phyloP scores from a whole-genome alignment of 2,888 invertebrate species.

The Hypselothyrea guttata region DNA sequence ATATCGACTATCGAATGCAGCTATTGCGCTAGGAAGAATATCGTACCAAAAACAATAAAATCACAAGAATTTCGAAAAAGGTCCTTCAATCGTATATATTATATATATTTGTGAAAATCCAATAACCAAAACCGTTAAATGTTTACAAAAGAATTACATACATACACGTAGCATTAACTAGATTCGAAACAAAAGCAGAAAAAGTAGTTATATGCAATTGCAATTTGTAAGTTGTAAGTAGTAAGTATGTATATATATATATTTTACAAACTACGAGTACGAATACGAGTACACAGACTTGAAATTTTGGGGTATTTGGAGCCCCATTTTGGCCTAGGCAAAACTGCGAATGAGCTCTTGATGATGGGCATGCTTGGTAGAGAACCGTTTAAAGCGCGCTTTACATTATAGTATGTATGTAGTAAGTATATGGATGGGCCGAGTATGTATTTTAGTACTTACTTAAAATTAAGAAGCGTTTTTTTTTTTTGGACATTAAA shows the following conservation, averaged over 20 bases:
- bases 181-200: slow-evolving; percentile 41
- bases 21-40: no score
- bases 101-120: slow-evolving; percentile 1
- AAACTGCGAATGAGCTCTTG: slow-evolving; percentile 24
- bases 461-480: slow-evolving; percentile 58
- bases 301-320: background rate
- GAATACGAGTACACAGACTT: slow-evolving; percentile 34
- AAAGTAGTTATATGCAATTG: slow-evolving; percentile 28
- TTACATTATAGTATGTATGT: slow-evolving; percentile 24
- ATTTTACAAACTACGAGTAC: slow-evolving; percentile 36
- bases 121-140: slow-evolving; percentile 30
- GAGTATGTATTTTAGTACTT: slow-evolving; percentile 42
- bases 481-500: slow-evolving; percentile 51
- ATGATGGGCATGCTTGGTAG: slow-evolving; percentile 59
- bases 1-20: no score
- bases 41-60: no score
- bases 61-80: background rate
- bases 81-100: background rate
- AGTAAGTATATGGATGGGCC: slow-evolving; percentile 21
- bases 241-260: slow-evolving; percentile 8
- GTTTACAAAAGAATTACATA: slow-evolving; percentile 31
- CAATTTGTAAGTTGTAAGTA: slow-evolving; percentile 6
- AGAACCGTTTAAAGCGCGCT: slow-evolving; percentile 50
- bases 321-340: background rate
- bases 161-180: slow-evolving; percentile 38